A percentile compares a stretch with the other conserved stretches of the same genome.
Evolutionary conservation across 2,797 vertebrate species (phyloP).

Genomic region (Leuciscus waleckii): DNA sequence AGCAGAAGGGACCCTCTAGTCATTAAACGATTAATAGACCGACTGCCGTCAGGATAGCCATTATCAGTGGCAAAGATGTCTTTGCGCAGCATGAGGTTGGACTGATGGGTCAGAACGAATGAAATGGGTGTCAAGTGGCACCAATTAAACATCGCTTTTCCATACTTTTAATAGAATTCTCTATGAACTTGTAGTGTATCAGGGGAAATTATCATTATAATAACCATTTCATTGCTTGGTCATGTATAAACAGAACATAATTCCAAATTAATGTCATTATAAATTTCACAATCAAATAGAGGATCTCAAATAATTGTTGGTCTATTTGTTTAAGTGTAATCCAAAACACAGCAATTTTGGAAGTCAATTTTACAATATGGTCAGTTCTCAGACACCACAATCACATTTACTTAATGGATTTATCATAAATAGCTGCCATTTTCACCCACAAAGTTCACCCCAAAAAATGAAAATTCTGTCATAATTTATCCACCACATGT

Average conservation of each 20-base stretch:
- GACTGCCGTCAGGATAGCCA: conserved; percentile 53
- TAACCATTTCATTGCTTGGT: not conserved
- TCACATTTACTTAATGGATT: not conserved
- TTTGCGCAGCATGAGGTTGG: conserved; percentile 42
- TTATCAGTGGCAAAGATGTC: conserved; percentile 57
- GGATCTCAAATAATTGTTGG: not conserved
- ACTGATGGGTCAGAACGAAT: conserved; percentile 53
- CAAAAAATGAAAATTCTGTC: not conserved
- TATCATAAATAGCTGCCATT: not conserved
- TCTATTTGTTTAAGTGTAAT: not conserved
- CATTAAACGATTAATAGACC: conserved; percentile 60
- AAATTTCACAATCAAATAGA: not conserved
- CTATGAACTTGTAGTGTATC: not conserved
- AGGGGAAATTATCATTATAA: not conserved
- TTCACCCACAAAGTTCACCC: not conserved
- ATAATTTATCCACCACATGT: not conserved
- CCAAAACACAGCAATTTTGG: not conserved
- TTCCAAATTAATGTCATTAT: not conserved
- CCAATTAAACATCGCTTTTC: conserved; percentile 34
- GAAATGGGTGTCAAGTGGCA: conserved; percentile 52
- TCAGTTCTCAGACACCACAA: not conserved
- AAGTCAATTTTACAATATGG: not conserved
- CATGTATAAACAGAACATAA: not conserved
- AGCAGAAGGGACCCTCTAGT: conserved; percentile 60
- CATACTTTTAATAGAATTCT: conserved; percentile 23